Base-by-base conservation (phyloP, 2,888 invertebrate genomes). In the Coenonympha glycerion region DNA sequence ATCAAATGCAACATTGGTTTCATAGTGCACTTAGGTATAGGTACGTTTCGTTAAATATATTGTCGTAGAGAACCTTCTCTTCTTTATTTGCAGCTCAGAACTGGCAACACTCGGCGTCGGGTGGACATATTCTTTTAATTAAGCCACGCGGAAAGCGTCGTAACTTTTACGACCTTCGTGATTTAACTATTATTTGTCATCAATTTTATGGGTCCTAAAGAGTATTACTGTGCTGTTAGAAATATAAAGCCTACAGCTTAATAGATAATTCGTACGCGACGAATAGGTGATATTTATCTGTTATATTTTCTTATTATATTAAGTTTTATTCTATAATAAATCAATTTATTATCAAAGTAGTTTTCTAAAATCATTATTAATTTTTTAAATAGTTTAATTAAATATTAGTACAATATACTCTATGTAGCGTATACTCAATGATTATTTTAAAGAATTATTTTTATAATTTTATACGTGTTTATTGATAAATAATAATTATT, bases 131-230 rank as follows among this genome's bases (percentile, higher is more conserved):
- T 82, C 79, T 84, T 86, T 86, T 86, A 86, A 86, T 86, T 85
- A 86, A 83, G 79, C 75, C 69, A 71, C 71, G 77, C 81, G 72
- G 75, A 84, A 78, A 79, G 75, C 69, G 68, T 84, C 86, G 80
- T 85, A 84, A 85, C 75, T 73, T 81, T 86, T 84, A 86, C 79
- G 86, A 84, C 69, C 66, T 68, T 72, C 66, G 74, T 83, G 86
- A 87, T 86, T 87, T 87, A 83, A 86, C 84, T 87, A 87, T 86
- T 87, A 86, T 86, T 86, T 86, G 85, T 85, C 86, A 82, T 87
- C 80, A 85, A 85, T 83, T 86, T 85, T 79, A 86, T 81, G 81
- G 74, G 71, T 66, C 76, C 73, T 81, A 79, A 81, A n/a, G n/a
- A 83, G 76, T 74, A 83, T 84, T 79, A 75, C 58, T 52, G 62